These are phyloP conservation scores for Agrypnia vestita DNA, from an alignment of 1,140 invertebrate genomes.

Conservation along the genomic window DNA sequence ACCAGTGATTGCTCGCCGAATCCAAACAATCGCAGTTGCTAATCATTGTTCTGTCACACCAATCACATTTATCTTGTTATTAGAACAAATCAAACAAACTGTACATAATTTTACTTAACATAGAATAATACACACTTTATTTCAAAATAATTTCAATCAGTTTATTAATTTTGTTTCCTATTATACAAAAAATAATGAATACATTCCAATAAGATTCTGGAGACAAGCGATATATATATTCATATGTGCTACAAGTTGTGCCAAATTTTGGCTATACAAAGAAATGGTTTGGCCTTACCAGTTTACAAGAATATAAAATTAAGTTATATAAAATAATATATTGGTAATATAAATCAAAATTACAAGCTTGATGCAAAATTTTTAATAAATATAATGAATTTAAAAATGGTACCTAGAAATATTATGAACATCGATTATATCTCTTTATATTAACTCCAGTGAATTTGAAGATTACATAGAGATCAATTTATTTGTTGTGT, in stretches of 20 bases:
- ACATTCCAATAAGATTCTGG: constrained; percentile 22
- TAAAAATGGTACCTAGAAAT: not conserved
- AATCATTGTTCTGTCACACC: too few relatives aligned
- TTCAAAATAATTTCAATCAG: constrained; percentile 41
- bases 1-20: too few relatives aligned
- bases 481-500: too few relatives aligned
- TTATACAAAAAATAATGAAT: constrained; percentile 27
- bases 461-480: too few relatives aligned
- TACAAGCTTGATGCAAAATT: constrained; percentile 10
- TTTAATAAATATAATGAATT: constrained; percentile 12
- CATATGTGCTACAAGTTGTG: constrained; percentile 7
- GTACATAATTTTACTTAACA: too few relatives aligned
- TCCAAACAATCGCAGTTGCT: too few relatives aligned
- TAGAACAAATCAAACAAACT: too few relatives aligned
- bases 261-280: constrained; percentile 18
- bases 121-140: not conserved
- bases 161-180: constrained; percentile 44
- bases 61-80: too few relatives aligned
- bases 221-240: constrained; percentile 28
- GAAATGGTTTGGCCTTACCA: constrained; percentile 20
- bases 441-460: too few relatives aligned
- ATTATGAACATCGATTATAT: too few relatives aligned
- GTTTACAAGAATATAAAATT: constrained; percentile 35
- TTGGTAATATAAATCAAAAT: constrained; percentile 17
- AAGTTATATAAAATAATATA: constrained; percentile 24